These are phyloP conservation scores for Amblyornis subalaris DNA, from an alignment of 2,113 vertebrate species.

Conservation along the genomic window DNA sequence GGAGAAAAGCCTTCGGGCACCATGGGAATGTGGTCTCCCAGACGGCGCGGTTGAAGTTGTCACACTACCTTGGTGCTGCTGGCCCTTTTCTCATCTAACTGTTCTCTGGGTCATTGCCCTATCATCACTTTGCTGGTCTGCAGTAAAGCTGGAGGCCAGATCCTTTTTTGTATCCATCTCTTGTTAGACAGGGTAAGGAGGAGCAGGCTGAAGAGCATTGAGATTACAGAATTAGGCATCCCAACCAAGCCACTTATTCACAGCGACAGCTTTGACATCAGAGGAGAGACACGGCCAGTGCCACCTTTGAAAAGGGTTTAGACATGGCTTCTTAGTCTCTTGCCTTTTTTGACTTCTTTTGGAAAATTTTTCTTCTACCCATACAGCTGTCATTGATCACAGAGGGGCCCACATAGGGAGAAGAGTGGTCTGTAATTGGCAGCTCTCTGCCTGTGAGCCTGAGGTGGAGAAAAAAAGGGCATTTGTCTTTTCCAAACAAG, in stretches of 20 bases:
- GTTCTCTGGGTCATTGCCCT: not conserved
- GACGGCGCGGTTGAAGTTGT: not conserved
- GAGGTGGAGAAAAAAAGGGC: not conserved
- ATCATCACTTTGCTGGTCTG: not conserved
- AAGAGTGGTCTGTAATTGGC: not conserved
- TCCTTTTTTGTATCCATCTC: not conserved
- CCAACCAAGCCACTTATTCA: not conserved
- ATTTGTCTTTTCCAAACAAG: slow-evolving; percentile 5
- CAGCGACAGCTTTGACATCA: not conserved
- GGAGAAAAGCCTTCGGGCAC: not conserved
- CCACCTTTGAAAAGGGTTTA: slow-evolving; percentile 17
- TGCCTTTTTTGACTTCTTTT: not conserved
- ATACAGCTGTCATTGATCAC: not conserved
- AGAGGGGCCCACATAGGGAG: not conserved
- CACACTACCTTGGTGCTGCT: not conserved
- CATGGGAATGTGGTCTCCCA: fast-evolving
- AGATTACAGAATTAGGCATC: not conserved
- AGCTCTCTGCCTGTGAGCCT: not conserved
- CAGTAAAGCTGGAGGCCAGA: not conserved
- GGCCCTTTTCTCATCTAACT: not conserved
- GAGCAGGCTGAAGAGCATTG: not conserved
- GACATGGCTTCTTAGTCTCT: slow-evolving; percentile 13
- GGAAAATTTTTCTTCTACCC: not conserved
- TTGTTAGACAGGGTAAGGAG: not conserved
- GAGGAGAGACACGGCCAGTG: not conserved